A percentile compares a stretch with the other conserved stretches of the same genome.
phyloP scores from a whole-genome alignment of 2,113 vertebrate genomes.

The Salvelinus sp. region DNA sequence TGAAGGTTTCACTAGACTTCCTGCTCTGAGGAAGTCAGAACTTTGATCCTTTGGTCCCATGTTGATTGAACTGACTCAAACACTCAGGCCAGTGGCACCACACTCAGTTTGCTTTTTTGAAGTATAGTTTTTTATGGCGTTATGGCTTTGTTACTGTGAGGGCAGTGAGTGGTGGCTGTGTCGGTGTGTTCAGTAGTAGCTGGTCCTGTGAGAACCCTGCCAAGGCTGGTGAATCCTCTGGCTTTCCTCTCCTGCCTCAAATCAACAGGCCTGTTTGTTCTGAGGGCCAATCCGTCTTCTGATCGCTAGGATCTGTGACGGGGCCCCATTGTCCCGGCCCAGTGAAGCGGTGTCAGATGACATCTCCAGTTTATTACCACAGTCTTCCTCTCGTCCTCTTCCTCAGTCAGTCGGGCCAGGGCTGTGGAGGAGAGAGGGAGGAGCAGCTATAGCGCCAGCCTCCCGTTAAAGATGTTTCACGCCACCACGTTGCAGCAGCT shows the following conservation, averaged over 20 bases:
- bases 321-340: constrained; percentile 48
- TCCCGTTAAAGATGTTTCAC: constrained; percentile 37
- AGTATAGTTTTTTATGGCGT: constrained; percentile 13
- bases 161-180: constrained; percentile 12
- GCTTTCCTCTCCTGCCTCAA: constrained; percentile 33
- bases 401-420: constrained; percentile 14
- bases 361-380: constrained; percentile 48
- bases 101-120: constrained; percentile 3
- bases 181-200: neutral
- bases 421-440: constrained; percentile 18
- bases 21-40: neutral
- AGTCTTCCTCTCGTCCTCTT: constrained; percentile 37
- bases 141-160: constrained; percentile 2
- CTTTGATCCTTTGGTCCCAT: constrained; percentile 2
- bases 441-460: constrained; percentile 19
- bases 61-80: neutral
- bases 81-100: neutral
- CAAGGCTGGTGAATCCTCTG: constrained; percentile 28
- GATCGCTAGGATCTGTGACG: constrained; percentile 45
- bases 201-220: constrained; percentile 18
- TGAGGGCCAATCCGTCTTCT: constrained; percentile 46
- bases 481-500: constrained; percentile 48
- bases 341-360: constrained; percentile 56
- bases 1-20: neutral
- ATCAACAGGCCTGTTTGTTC: constrained; percentile 52